A percentile compares a stretch with the other conserved stretches of the same genome.
Evolutionary conservation across 2,888 invertebrate genomes (phyloP).

Genomic region (Melipona beecheii): DNA sequence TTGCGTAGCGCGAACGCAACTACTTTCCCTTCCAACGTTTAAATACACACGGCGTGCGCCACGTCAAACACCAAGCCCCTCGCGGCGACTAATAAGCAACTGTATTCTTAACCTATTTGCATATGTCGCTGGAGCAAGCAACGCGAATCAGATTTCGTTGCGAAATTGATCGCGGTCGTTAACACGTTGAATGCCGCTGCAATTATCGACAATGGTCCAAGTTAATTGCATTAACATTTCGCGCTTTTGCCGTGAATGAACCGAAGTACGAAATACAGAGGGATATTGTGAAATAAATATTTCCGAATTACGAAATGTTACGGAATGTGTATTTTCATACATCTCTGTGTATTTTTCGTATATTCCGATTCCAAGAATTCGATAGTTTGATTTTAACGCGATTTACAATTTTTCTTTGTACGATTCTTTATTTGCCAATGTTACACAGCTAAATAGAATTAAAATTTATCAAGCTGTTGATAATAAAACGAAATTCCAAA

Average conservation of each 20-base stretch:
- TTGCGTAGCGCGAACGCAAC: constrained; percentile 17
- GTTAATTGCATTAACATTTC: not conserved
- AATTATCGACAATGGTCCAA: constrained; percentile 4
- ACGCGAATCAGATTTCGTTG: constrained; percentile 33
- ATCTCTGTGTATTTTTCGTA: no score
- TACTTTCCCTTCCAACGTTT: constrained; percentile 44
- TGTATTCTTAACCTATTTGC: constrained; percentile 45
- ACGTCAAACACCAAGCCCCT: constrained; percentile 36
- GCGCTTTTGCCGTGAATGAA: constrained; percentile 25
- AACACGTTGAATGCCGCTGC: constrained; percentile 14
- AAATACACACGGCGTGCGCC: constrained; percentile 28
- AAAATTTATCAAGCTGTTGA: no score
- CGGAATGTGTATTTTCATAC: no score
- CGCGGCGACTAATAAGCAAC: constrained; percentile 38
- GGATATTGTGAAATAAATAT: no score
- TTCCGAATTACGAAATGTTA: no score
- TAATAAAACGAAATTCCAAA: no score
- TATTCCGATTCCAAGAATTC: no score
- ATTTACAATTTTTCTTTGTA: no score
- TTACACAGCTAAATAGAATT: no score
- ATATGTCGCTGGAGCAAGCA: constrained; percentile 16
- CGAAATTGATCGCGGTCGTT: constrained; percentile 21
- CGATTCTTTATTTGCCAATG: no score
- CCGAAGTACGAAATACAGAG: not conserved
- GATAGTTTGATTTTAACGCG: no score